Percentiles rank a stretch among this genome's conserved stretches.
phyloP scores from a whole-genome alignment of 2,888 invertebrate species.

The Harpalus rubripes region DNA sequence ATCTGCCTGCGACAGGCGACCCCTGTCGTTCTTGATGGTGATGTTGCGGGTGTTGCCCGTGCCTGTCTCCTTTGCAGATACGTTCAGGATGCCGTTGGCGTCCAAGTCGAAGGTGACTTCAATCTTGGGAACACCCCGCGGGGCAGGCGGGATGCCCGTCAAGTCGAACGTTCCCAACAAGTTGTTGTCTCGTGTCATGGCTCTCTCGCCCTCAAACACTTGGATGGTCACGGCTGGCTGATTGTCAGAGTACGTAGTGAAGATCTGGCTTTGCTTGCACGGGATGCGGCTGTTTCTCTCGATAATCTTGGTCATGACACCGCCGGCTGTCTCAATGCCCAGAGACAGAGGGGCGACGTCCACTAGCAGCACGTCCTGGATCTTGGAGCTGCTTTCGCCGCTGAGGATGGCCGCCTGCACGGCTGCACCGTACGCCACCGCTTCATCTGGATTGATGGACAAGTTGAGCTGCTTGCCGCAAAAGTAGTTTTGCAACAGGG shows the following conservation, averaged over 20 bases:
- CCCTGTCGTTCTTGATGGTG: constrained; percentile 90
- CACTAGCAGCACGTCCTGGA: no score
- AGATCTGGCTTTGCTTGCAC: constrained; percentile 80
- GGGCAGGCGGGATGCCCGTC: constrained; percentile 86
- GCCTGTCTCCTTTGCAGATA: constrained; percentile 80
- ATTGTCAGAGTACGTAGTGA: constrained; percentile 85
- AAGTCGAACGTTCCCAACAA: constrained; percentile 83
- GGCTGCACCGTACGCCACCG: constrained; percentile 76
- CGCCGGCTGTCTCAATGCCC: constrained; percentile 89
- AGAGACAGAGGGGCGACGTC: no score
- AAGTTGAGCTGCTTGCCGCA: constrained; percentile 78
- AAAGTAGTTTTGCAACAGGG: constrained; percentile 87
- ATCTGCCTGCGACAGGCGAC: constrained; percentile 89
- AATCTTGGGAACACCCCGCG: constrained; percentile 84
- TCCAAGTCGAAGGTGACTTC: constrained; percentile 87
- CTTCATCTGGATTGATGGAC: constrained; percentile 76
- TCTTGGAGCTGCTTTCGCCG: no score
- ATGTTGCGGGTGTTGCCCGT: constrained; percentile 86
- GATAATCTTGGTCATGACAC: constrained; percentile 86
- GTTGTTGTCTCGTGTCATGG: constrained; percentile 91
- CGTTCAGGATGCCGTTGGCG: constrained; percentile 85
- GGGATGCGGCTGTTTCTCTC: constrained; percentile 81
- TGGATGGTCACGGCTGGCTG: no score
- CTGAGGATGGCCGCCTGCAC: constrained; percentile 82
- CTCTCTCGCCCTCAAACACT: constrained; percentile 86